Evolutionary conservation across 1,140 invertebrate species (phyloP).

Genomic region (Brachionus paranguensis): DNA sequence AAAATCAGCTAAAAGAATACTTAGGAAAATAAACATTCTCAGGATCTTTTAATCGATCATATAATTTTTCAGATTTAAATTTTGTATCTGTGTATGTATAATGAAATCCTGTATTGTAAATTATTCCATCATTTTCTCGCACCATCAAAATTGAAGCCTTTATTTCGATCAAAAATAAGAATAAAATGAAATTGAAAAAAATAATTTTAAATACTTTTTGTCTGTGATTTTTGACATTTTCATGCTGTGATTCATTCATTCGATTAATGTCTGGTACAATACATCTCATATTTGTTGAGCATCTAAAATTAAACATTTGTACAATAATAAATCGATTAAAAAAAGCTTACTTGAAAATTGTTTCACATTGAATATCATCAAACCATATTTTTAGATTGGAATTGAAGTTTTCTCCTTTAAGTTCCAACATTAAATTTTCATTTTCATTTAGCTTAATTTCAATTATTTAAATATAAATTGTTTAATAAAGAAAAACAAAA

Average conservation of each 20-base stretch:
- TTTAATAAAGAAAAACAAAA: not conserved
- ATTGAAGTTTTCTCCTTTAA: constrained; percentile 95
- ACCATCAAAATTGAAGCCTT: constrained; percentile 8
- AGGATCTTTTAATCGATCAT: not conserved
- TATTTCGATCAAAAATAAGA: not conserved
- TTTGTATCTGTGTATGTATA: not conserved
- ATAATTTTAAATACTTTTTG: not conserved
- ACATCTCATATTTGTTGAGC: constrained; percentile 33
- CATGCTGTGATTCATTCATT: not conserved
- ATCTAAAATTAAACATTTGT: not conserved
- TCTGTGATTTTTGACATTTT: not conserved
- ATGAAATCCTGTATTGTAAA: constrained; percentile 35
- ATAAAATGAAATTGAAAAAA: not conserved
- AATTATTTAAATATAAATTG: no score
- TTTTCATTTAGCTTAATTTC: constrained; percentile 61
- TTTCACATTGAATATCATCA: constrained; percentile 68
- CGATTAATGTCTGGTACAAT: not conserved
- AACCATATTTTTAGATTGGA: constrained; percentile 94
- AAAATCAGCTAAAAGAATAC: not conserved
- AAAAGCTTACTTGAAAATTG: constrained; percentile 20
- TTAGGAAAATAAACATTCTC: not conserved
- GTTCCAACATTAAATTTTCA: constrained; percentile 90
- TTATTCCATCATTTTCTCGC: constrained; percentile 22
- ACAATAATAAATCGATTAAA: not conserved
- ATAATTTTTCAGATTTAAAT: not conserved